Evolutionary conservation across 2,113 vertebrate species (phyloP).

Genomic region (Crypturellus undulatus): DNA sequence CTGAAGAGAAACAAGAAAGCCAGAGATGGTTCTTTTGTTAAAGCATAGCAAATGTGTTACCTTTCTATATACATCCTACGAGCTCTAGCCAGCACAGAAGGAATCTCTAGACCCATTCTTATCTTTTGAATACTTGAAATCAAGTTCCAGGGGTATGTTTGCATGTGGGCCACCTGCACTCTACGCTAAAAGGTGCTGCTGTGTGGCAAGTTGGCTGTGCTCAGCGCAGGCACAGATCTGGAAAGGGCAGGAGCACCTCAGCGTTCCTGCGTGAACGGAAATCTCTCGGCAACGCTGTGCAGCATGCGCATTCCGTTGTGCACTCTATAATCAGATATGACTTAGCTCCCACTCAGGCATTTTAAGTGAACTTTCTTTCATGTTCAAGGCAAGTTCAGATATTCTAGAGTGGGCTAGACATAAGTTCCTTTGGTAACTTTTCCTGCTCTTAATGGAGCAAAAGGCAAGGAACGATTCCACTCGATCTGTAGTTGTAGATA

Average conservation of each 20-base stretch:
- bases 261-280: neutral
- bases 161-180: neutral
- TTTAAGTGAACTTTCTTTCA: neutral
- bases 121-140: neutral
- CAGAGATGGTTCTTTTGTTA: rapidly evolving
- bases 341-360: neutral
- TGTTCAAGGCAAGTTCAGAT: neutral
- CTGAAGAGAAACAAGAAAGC: neutral
- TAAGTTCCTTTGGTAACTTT: neutral
- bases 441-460: neutral
- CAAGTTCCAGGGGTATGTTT: neutral
- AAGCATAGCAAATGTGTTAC: neutral
- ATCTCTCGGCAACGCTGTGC: neutral
- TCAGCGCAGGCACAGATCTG: neutral
- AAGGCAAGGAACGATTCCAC: rapidly evolving
- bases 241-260: neutral
- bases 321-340: neutral
- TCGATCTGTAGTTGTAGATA: neutral
- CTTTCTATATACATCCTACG: neutral
- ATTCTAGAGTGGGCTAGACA: neutral
- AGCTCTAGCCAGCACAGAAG: neutral
- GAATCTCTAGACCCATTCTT: neutral
- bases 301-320: too few species aligned
- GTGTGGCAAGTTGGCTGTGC: neutral
- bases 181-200: neutral